phyloP scores from a whole-genome alignment of 2,888 invertebrate genomes.

The Pardosa pseudoannulata region DNA sequence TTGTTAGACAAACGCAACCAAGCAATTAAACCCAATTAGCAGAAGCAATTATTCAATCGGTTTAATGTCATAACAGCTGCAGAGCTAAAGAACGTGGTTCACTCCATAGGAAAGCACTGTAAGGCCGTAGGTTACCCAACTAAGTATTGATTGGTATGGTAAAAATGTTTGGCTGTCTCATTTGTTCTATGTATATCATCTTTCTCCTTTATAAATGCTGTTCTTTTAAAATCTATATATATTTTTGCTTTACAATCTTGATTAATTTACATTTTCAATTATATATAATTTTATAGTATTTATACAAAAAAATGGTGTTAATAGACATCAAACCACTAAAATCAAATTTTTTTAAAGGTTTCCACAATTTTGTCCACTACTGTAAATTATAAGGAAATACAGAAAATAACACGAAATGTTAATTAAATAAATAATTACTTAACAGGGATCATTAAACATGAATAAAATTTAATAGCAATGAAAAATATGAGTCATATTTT shows the following conservation, averaged over 20 bases:
- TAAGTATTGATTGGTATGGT: not conserved
- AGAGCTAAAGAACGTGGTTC: constrained; percentile 4
- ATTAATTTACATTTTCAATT: not conserved
- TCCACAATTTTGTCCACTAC: constrained; percentile 1
- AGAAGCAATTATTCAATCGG: constrained; percentile 17
- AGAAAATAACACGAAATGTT: too few species aligned
- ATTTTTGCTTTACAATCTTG: not conserved
- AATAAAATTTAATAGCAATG: too few species aligned
- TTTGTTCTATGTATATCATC: not conserved
- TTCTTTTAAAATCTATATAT: not conserved
- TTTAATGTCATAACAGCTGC: not conserved
- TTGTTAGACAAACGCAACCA: not conserved
- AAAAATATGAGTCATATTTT: too few species aligned
- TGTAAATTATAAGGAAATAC: too few species aligned
- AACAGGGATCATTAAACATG: too few species aligned
- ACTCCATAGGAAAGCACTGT: constrained; percentile 1
- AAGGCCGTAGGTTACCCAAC: not conserved
- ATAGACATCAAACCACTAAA: too few species aligned
- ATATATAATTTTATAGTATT: too few species aligned
- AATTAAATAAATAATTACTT: too few species aligned
- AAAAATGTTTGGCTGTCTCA: not conserved
- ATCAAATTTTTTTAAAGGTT: too few species aligned
- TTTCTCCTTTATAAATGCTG: constrained; percentile 7
- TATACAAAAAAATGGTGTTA: too few species aligned
- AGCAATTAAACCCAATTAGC: constrained; percentile 18